Evolutionary conservation across 2,888 invertebrate species (phyloP).

Genomic region (Calameuta idolon): DNA sequence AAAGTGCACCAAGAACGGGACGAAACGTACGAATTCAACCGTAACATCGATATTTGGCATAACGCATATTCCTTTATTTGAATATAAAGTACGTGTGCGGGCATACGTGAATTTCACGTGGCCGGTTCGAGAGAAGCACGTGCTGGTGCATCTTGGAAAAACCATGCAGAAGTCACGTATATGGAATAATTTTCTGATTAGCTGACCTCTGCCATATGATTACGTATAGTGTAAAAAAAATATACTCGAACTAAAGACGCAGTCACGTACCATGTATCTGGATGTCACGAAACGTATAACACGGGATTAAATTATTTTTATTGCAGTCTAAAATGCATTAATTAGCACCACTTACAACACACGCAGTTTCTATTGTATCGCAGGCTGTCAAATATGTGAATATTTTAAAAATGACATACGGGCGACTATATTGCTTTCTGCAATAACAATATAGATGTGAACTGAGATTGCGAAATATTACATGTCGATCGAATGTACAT

Average conservation of each 20-base stretch:
- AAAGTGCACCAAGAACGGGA: too few relatives aligned
- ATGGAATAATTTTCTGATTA: background rate
- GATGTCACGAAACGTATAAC: background rate
- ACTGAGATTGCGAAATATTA: background rate
- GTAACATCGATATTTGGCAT: too few relatives aligned
- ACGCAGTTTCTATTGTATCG: background rate
- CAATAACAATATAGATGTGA: background rate
- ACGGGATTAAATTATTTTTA: background rate
- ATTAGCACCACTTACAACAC: background rate
- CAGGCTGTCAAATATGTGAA: background rate
- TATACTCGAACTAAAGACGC: background rate
- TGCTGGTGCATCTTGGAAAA: background rate
- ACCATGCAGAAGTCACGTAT: background rate
- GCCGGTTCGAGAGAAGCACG: background rate
- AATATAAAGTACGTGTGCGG: background rate
- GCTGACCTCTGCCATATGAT: background rate
- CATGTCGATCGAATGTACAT: background rate
- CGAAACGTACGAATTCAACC: too few relatives aligned
- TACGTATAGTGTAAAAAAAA: background rate
- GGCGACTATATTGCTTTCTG: background rate
- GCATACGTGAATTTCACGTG: background rate
- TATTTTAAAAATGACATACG: background rate
- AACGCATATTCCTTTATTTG: background rate
- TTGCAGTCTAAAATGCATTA: background rate
- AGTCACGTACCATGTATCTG: background rate